Base-by-base conservation (phyloP, 2,888 invertebrate genomes). In the Coenonympha glycerion region DNA sequence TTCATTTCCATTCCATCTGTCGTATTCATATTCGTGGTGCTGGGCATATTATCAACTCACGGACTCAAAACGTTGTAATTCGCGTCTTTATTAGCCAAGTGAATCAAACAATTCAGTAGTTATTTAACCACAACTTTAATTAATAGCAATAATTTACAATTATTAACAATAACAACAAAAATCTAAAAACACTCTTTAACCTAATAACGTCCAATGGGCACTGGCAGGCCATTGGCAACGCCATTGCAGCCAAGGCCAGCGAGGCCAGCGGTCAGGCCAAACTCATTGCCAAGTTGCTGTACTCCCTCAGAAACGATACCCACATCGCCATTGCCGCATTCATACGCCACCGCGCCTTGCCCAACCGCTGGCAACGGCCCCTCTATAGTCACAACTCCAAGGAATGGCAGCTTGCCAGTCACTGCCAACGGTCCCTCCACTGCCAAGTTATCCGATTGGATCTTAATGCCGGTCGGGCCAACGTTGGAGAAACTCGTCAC, bases 321-420 rank as follows among this genome's bases (percentile, higher is more conserved):
- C n/a, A 64, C 53, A 21, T 59, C 58, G 2, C 63, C 60, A 39
- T 57, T 59, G 0, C 64, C 64, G 18, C 59, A 58, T 3, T 49
- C 57, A 16, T 63, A 62, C 0, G 62, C 49, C n/a, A 63, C 68
- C 8, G 62, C 60, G 31, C 72, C 65, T 6, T 52, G 57, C 0
- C 75, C 73, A 13, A 55, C 28, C 0, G 66, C 60, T 6, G 67
- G 65, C 5, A 74, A 45, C 0, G 65, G 36, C 6, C 73, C 75
- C 34, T 74, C 74, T 6, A 74, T 48, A 6, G 62, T 58, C 13
- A 73, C 69, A 2, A 69, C 63, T n/a, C 62, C 62, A 24, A 62
- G 49, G 49, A 64, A 64, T 15, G 63, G 63, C 41, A 64, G 41
- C 18, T 60, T 55, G 0, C 65, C 65, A 22, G 50, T 53, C 0